Evolutionary conservation across 2,888 invertebrate species (phyloP).

Genomic region (Acanthosepion lycidas): DNA sequence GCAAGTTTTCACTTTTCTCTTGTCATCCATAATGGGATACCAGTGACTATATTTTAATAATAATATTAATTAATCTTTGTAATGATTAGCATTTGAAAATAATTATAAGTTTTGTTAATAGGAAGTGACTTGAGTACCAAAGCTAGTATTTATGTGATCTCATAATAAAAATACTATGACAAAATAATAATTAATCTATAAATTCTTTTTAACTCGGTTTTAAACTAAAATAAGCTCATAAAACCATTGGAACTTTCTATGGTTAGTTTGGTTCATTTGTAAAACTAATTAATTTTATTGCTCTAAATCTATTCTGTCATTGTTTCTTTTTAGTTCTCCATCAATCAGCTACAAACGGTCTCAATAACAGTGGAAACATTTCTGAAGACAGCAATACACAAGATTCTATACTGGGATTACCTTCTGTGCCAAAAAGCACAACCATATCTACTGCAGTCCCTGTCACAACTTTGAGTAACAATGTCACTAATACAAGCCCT

Average conservation of each 20-base stretch:
- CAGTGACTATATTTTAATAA: too few relatives aligned
- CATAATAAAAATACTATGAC: too few relatives aligned
- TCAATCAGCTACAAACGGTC: slow-evolving; percentile 52
- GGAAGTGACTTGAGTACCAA: too few relatives aligned
- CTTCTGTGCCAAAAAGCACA: slow-evolving; percentile 54
- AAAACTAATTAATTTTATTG: not conserved
- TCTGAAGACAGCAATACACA: slow-evolving; percentile 69
- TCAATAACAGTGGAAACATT: slow-evolving; percentile 68
- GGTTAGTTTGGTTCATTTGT: slow-evolving; percentile 48
- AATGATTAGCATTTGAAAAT: too few relatives aligned
- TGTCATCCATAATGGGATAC: too few relatives aligned
- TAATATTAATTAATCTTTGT: too few relatives aligned
- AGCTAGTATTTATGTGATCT: too few relatives aligned
- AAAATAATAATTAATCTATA: too few relatives aligned
- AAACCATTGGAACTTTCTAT: slow-evolving; percentile 8
- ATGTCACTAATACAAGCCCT: not conserved
- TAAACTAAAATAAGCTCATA: too few relatives aligned
- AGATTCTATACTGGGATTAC: slow-evolving; percentile 63
- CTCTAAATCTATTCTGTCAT: not conserved
- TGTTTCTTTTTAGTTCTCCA: slow-evolving; percentile 49
- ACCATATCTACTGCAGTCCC: not conserved
- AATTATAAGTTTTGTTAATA: too few relatives aligned
- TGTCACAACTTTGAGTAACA: not conserved
- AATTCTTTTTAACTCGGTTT: too few relatives aligned
- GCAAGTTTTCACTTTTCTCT: too few relatives aligned